A percentile compares a stretch with the other conserved stretches of the same genome.
Conservation (phyloP, 2,888 invertebrate genomes). For the Synanthedon myopaeformis region DNA sequence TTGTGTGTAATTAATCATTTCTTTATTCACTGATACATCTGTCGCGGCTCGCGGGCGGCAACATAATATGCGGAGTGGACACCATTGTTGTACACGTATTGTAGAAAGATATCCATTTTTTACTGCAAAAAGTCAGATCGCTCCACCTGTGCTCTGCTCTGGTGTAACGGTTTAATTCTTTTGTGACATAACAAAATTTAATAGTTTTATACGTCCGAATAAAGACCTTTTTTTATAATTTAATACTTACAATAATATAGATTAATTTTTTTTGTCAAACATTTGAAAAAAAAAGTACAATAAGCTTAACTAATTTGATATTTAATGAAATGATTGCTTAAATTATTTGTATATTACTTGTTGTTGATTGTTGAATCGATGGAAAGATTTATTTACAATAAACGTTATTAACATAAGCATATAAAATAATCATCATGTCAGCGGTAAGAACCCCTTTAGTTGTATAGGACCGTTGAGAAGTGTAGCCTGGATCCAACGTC, state of each 20-base stretch:
- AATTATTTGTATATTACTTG: too few species aligned
- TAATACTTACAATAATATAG: too few species aligned
- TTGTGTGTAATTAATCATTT: slow-evolving; percentile 58
- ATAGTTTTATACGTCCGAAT: slow-evolving; percentile 10
- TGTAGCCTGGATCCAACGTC: too few species aligned
- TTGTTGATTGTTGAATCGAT: too few species aligned
- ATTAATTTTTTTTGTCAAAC: too few species aligned
- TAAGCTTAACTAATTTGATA: too few species aligned
- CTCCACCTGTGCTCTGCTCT: slow-evolving; percentile 49
- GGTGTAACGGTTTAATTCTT: slow-evolving; percentile 19
- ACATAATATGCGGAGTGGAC: slow-evolving; percentile 17
- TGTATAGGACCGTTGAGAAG: too few species aligned
- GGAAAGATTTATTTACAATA: slow-evolving; percentile 1
- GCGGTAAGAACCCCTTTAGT: too few species aligned
- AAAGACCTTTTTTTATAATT: too few species aligned
- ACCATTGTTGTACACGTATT: slow-evolving; percentile 34
- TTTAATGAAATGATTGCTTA: too few species aligned
- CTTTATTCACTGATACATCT: slow-evolving; percentile 57
- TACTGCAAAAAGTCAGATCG: slow-evolving; percentile 35
- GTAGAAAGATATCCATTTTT: slow-evolving; percentile 32
- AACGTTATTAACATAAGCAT: slow-evolving; percentile 9
- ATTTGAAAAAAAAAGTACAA: too few species aligned
- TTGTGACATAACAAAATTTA: slow-evolving; percentile 22
- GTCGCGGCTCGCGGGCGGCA: slow-evolving; percentile 55
- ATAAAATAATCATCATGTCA: too few species aligned